These are phyloP conservation scores for Microtus montanus DNA, from an alignment of 2,113 vertebrate species.

Conservation along the genomic window DNA sequence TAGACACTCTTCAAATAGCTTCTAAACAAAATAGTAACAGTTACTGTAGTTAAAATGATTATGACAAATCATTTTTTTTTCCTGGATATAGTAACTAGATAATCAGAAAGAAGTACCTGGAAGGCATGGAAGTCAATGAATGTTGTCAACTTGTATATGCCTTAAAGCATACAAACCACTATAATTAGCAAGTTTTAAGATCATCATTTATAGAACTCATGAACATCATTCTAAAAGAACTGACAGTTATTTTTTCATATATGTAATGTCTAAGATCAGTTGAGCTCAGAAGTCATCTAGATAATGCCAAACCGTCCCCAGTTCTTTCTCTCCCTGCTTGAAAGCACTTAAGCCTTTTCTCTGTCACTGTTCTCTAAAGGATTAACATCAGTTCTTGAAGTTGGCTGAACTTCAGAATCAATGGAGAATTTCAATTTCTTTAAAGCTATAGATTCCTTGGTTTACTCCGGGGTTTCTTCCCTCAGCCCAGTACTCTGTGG, in stretches of 20 bases:
- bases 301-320: background rate
- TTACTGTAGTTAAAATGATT: background rate
- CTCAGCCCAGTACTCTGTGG: background rate
- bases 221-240: background rate
- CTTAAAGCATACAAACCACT: background rate
- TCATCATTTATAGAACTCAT: background rate
- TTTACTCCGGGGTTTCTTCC: background rate
- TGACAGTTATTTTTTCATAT: background rate
- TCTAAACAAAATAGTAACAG: slow-evolving; percentile 11
- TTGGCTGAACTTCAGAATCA: background rate
- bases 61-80: background rate
- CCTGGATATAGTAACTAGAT: background rate
- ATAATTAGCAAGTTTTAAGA: background rate
- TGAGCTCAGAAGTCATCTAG: background rate
- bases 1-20: background rate
- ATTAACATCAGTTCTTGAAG: background rate
- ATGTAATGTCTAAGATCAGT: slow-evolving; percentile 6
- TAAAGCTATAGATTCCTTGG: background rate
- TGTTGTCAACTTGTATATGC: background rate
- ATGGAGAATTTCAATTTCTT: slow-evolving; percentile 18
- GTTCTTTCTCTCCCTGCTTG: background rate
- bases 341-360: background rate
- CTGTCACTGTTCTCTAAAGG: background rate
- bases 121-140: background rate
- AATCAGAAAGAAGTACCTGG: background rate